Base-by-base conservation (phyloP, 37 sponge, comb jelly and placozoan species). In the Agelas oroides region DNA sequence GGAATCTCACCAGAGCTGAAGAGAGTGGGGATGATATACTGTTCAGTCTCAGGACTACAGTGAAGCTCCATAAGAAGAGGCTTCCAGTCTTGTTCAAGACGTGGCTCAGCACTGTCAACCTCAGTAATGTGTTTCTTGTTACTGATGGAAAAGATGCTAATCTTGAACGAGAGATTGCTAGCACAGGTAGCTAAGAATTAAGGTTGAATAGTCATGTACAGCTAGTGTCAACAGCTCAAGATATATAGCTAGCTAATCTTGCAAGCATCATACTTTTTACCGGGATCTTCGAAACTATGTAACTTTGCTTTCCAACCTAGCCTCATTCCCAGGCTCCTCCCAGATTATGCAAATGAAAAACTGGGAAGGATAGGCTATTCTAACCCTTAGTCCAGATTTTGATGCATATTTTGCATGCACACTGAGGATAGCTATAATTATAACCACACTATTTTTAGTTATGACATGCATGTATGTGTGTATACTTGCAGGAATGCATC, bases 81-180 rank as follows among this genome's bases (percentile, higher is more conserved):
- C 56, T 89, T 23, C 84, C 84, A 1, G 53, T 82, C 12, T 28
- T 89, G 54, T 60, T 82, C 23, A 73, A 89, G 57, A 89, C 89
- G 20, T 89, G 89, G 89, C 53, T 89, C 2, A 70, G 52, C 25
- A 75, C 38, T 18, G 70, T 83, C 28, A 63, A 83, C 28, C 41
- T 62, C 35, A 70, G 73, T 0, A 69, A 36, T 0, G 34, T 89
- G 62, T 76, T 83, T 65, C 35, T 89, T 37, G 84, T 89, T 17
- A 77, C 89, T 19, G 89, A 89, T 60, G 84, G 71, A 41, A 72
- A 59, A 56, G 89, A 89, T 53, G 37, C 27, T 35, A 53, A 30
- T 2, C 20, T 69, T 0, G 62, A 60, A 5, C 16, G 41, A 11
- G 67, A 38, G 21, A 40, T 27, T 0, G 28, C 35, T 11, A 40